Evolutionary conservation across 2,113 vertebrate genomes (phyloP).

Genomic region (Heteronetta atricapilla): DNA sequence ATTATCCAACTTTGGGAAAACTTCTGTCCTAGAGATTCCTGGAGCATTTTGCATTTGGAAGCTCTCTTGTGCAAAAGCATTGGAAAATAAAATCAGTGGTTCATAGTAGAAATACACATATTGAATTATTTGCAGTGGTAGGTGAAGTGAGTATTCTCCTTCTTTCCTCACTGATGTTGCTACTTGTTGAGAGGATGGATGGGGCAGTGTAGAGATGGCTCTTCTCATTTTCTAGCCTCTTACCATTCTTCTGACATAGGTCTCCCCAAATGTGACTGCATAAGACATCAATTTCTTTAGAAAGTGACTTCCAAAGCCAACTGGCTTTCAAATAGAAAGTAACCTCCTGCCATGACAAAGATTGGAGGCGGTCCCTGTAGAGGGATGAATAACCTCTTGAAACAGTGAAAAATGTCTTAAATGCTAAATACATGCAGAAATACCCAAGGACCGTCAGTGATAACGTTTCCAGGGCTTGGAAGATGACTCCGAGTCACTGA

Average conservation of each 20-base stretch:
- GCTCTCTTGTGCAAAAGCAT: neutral
- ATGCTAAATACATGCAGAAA: neutral
- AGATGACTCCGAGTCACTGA: neutral
- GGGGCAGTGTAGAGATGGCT: neutral
- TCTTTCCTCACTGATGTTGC: fast-evolving
- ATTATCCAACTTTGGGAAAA: neutral
- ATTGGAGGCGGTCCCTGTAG: neutral
- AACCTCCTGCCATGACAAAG: neutral
- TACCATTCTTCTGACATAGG: neutral
- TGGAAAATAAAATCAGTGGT: neutral
- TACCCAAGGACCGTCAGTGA: neutral
- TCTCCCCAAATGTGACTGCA: neutral
- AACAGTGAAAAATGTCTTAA: neutral
- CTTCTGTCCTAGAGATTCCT: neutral
- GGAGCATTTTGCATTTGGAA: neutral
- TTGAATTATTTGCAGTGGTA: neutral
- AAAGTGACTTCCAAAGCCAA: neutral
- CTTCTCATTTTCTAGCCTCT: neutral
- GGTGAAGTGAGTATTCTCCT: neutral
- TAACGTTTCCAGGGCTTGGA: neutral
- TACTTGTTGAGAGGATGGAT: neutral
- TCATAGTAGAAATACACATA: neutral
- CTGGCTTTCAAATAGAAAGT: neutral
- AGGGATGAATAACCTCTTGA: neutral
- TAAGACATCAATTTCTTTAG: neutral